phyloP scores from a whole-genome alignment of 2,113 vertebrate genomes.

The Muntiacus muntjak region DNA sequence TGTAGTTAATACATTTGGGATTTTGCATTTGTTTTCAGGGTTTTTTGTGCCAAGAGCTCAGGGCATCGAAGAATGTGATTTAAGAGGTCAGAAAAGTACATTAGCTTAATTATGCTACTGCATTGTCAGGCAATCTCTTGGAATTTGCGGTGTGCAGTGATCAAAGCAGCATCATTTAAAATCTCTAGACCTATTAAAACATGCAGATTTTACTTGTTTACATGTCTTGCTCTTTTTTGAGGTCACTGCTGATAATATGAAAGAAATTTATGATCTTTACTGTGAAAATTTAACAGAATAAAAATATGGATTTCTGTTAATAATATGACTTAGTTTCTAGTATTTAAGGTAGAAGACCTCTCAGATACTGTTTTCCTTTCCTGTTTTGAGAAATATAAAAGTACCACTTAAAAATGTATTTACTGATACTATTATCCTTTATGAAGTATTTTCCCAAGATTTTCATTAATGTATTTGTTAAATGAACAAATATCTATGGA shows the following conservation, averaged over 20 bases:
- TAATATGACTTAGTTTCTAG: background rate
- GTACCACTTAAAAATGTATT: background rate
- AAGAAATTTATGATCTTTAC: slow-evolving; percentile 43
- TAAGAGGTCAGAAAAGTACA: slow-evolving; percentile 25
- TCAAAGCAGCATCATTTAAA: slow-evolving; percentile 40
- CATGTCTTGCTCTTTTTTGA: slow-evolving; percentile 53
- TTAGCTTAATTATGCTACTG: slow-evolving; percentile 22
- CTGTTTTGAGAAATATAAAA: slow-evolving; percentile 12
- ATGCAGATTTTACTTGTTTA: slow-evolving; percentile 43
- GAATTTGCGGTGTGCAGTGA: slow-evolving; percentile 6
- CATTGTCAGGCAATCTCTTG: background rate
- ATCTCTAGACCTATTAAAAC: slow-evolving; percentile 60
- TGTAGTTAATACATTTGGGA: background rate
- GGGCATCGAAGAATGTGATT: slow-evolving; percentile 2
- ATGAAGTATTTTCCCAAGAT: background rate
- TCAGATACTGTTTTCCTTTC: slow-evolving; percentile 19
- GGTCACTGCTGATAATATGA: slow-evolving; percentile 38
- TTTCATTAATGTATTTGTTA: slow-evolving; percentile 29
- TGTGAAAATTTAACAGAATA: slow-evolving; percentile 20
- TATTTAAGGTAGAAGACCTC: slow-evolving; percentile 40
- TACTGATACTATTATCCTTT: background rate
- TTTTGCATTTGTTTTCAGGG: slow-evolving; percentile 13
- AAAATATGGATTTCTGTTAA: slow-evolving; percentile 20
- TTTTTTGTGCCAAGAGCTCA: slow-evolving; percentile 23
- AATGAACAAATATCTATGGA: background rate